Evolutionary conservation across 1,140 invertebrate genomes (phyloP).

Genomic region (Drosophila pallidifrons): DNA sequence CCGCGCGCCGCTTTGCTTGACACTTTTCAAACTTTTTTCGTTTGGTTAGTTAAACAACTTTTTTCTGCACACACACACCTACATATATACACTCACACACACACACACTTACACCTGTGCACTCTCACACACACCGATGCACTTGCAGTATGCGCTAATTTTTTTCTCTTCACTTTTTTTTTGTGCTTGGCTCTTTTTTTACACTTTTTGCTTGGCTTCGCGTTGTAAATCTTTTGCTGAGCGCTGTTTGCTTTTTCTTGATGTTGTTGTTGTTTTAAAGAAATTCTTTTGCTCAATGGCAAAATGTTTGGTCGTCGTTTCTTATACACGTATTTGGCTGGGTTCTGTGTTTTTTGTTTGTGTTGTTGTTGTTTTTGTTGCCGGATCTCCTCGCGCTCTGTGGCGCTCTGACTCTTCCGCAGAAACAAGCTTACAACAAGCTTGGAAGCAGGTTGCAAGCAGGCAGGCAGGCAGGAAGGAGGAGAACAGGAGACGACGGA

Average conservation of each 20-base stretch:
- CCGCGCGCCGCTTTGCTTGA: constrained; percentile 63
- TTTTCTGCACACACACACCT: constrained; percentile 29
- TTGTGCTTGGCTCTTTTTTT: constrained; percentile 39
- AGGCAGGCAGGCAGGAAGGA: constrained; percentile 7
- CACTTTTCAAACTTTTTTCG: constrained; percentile 78
- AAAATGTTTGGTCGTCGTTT: constrained; percentile 51
- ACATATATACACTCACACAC: constrained; percentile 27
- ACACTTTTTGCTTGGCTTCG: constrained; percentile 51
- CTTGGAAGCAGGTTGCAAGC: constrained; percentile 46
- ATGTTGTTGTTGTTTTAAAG: constrained; percentile 44
- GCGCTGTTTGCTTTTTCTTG: not conserved
- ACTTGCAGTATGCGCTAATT: constrained; percentile 60
- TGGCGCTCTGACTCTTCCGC: constrained; percentile 62
- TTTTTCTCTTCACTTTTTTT: constrained; percentile 6
- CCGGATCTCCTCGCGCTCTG: constrained; percentile 33
- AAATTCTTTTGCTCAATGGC: constrained; percentile 62
- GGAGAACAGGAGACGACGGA: not conserved
- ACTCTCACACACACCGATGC: constrained; percentile 30
- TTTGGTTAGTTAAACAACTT: constrained; percentile 66
- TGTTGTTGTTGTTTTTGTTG: constrained; percentile 28
- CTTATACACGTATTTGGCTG: constrained; percentile 6
- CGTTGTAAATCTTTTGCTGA: constrained; percentile 53
- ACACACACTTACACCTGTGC: constrained; percentile 7
- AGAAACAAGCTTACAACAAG: constrained; percentile 70
- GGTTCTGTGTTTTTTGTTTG: not conserved